These are phyloP conservation scores for Leucophora obtusa DNA, from an alignment of 2,888 invertebrate genomes.

Conservation along the genomic window DNA sequence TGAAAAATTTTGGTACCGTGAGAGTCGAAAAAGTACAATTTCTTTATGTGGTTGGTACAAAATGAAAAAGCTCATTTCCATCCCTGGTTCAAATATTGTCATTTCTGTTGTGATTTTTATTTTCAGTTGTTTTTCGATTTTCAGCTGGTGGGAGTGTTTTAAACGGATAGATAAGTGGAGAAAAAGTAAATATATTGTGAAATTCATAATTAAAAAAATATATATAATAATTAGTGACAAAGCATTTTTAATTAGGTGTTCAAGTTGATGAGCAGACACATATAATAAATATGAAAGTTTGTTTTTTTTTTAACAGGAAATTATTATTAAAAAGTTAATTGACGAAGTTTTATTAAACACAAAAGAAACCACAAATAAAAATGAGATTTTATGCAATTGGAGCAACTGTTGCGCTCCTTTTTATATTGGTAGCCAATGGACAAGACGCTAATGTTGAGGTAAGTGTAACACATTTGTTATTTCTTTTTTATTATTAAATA, in stretches of 20 bases:
- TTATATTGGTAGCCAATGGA: constrained; percentile 64
- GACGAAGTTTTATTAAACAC: background rate
- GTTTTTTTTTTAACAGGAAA: constrained; percentile 2
- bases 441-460: constrained; percentile 56
- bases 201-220: constrained; percentile 1
- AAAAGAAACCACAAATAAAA: background rate
- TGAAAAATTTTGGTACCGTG: no score
- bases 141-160: constrained; percentile 17
- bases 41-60: no score
- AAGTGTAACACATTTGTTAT: background rate
- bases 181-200: constrained; percentile 1
- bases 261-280: constrained; percentile 24
- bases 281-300: background rate
- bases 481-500: background rate
- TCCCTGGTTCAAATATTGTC: background rate
- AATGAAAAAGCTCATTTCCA: no score
- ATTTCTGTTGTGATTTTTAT: background rate
- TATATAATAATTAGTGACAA: constrained; percentile 63
- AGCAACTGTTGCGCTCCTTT: constrained; percentile 71
- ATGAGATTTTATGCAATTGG: constrained; percentile 66
- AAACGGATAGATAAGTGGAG: background rate
- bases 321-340: constrained; percentile 14
- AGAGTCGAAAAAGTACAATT: no score
- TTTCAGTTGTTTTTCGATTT: constrained; percentile 40
- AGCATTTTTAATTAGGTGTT: constrained; percentile 52